phyloP scores from a whole-genome alignment of 1,140 invertebrate genomes.

The Mycetomoellerius zeteki region DNA sequence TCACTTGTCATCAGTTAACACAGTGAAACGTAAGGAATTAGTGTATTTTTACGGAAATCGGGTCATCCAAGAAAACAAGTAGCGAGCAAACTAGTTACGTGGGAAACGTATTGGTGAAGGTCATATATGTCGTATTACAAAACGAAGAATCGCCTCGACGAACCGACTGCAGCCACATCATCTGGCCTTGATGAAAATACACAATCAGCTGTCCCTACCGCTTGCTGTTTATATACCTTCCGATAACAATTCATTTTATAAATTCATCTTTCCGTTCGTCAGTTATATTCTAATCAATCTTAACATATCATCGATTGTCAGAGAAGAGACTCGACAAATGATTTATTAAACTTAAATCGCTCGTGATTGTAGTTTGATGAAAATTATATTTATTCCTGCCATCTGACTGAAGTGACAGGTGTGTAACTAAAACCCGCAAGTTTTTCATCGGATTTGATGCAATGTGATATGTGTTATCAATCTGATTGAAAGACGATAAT shows the following conservation, averaged over 20 bases:
- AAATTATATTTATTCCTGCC: constrained; percentile 8
- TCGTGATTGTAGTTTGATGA: no score
- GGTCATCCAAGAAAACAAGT: not conserved
- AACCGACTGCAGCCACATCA: constrained; percentile 80
- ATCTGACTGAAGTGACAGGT: not conserved
- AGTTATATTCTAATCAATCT: constrained; percentile 41
- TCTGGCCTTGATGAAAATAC: constrained; percentile 79
- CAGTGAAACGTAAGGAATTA: not conserved
- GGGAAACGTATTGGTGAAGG: constrained; percentile 63
- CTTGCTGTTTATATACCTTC: constrained; percentile 38
- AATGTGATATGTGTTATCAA: not conserved
- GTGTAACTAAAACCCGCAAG: not conserved
- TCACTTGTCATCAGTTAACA: not conserved
- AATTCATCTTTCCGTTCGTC: not conserved
- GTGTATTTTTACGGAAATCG: not conserved
- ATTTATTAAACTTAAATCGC: not conserved
- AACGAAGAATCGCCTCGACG: constrained; percentile 51
- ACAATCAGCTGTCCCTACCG: constrained; percentile 72
- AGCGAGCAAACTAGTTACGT: not conserved
- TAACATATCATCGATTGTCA: constrained; percentile 16
- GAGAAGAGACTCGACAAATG: not conserved
- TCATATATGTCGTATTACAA: constrained; percentile 32
- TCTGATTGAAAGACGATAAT: not conserved
- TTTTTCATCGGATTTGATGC: not conserved
- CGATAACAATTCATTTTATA: constrained; percentile 32